phyloP scores from a whole-genome alignment of 1,140 invertebrate genomes.

The Halesus radiatus region DNA sequence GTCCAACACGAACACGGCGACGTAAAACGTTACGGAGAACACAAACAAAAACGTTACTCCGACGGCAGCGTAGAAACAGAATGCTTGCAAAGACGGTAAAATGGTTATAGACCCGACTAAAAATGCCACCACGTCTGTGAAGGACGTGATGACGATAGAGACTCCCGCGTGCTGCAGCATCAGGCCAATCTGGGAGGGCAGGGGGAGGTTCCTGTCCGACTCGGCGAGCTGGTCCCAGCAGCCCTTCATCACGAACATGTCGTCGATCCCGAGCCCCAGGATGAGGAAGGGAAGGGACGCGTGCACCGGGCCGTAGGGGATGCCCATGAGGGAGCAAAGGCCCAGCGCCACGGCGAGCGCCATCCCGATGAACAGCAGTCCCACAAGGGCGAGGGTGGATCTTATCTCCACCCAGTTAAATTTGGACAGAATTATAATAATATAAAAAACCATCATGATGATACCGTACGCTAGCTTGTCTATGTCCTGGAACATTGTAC shows the following conservation, averaged over 20 bases:
- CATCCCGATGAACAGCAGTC: slow-evolving; percentile 81
- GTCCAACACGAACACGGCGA: slow-evolving; percentile 81
- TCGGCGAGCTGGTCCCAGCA: slow-evolving; percentile 76
- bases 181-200: slow-evolving; percentile 75
- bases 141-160: slow-evolving; percentile 86
- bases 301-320: slow-evolving; percentile 87
- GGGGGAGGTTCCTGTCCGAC: slow-evolving; percentile 68
- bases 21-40: slow-evolving; percentile 83
- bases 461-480: slow-evolving; percentile 79
- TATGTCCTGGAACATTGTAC: slow-evolving; percentile 80
- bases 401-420: slow-evolving; percentile 81
- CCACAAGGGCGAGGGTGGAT: slow-evolving; percentile 76
- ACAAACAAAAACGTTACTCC: slow-evolving; percentile 82
- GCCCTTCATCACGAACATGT: slow-evolving; percentile 87
- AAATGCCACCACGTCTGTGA: slow-evolving; percentile 88
- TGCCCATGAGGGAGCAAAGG: slow-evolving; percentile 79
- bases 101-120: slow-evolving; percentile 81
- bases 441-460: slow-evolving; percentile 80
- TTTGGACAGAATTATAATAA: slow-evolving; percentile 80
- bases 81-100: slow-evolving; percentile 80
- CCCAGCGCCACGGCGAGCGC: slow-evolving; percentile 82
- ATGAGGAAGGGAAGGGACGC: slow-evolving; percentile 85
- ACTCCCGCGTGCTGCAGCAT: slow-evolving; percentile 85
- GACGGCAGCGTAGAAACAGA: slow-evolving; percentile 81
- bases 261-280: slow-evolving; percentile 85